Conservation (phyloP, 2,113 vertebrate genomes). For the Brachionichthys hirsutus region DNA sequence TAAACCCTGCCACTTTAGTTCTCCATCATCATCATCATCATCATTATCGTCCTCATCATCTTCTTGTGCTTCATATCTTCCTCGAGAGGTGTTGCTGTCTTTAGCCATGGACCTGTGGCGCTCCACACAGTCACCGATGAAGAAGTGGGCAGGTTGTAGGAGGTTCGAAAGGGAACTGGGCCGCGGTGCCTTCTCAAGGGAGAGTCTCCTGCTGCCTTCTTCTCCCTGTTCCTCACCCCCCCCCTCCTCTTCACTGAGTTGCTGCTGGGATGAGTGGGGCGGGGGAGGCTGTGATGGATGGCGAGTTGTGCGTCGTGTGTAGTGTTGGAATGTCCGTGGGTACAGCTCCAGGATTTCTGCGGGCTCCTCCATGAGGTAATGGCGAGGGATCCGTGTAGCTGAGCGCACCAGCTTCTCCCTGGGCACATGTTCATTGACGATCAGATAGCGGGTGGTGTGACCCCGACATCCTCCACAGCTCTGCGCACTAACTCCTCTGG, state of each 20-base stretch:
- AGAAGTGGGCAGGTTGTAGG: slow-evolving; percentile 77
- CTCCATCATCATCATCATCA: slow-evolving; percentile 62
- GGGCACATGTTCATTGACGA: slow-evolving; percentile 83
- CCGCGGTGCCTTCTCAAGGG: slow-evolving; percentile 61
- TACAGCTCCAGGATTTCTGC: slow-evolving; percentile 80
- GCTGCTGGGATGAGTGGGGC: slow-evolving; percentile 65
- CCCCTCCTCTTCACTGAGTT: slow-evolving; percentile 81
- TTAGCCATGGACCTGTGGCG: slow-evolving; percentile 61
- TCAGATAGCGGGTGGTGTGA: slow-evolving; percentile 79
- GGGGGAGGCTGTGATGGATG: slow-evolving; percentile 58
- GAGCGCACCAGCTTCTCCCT: slow-evolving; percentile 77
- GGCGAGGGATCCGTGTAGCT: slow-evolving; percentile 78
- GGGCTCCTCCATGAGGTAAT: slow-evolving; percentile 78
- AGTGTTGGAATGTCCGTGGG: slow-evolving; percentile 78
- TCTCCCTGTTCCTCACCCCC: slow-evolving; percentile 76
- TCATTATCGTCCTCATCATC: slow-evolving; percentile 67
- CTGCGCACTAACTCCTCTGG: slow-evolving; percentile 55
- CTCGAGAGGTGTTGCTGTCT: slow-evolving; percentile 57
- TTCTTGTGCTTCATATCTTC: slow-evolving; percentile 60
- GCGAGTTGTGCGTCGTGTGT: slow-evolving; percentile 57
- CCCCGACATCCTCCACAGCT: slow-evolving; percentile 69
- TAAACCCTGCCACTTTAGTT: slow-evolving; percentile 58
- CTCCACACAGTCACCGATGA: slow-evolving; percentile 75
- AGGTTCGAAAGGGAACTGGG: slow-evolving; percentile 83
- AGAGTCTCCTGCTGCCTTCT: slow-evolving; percentile 49